Percentiles rank a stretch among this genome's conserved stretches.
These are phyloP conservation scores for Nezara viridula DNA, from an alignment of 2,888 invertebrate genomes.

Conservation along the genomic window DNA sequence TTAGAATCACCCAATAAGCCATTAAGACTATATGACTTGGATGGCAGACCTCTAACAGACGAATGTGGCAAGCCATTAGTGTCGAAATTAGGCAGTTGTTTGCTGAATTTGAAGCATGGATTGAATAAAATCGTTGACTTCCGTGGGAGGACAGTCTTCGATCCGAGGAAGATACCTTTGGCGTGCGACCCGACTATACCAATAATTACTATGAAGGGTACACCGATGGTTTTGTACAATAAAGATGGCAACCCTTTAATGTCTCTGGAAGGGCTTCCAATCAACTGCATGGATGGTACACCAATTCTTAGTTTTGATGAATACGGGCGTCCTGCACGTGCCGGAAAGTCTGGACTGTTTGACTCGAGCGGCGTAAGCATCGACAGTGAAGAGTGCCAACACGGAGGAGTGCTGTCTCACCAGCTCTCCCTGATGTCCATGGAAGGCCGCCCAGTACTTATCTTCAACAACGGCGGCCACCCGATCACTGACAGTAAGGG, in stretches of 20 bases:
- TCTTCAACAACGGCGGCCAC: conserved; percentile 40
- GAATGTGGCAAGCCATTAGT: conserved; percentile 59
- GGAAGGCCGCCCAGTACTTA: conserved; percentile 25
- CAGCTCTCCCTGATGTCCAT: background rate
- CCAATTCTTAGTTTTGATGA: conserved; percentile 57
- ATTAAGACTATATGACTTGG: conserved; percentile 57
- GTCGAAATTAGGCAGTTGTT: conserved; percentile 53
- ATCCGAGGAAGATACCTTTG: conserved; percentile 58
- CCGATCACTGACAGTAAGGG: conserved; percentile 55
- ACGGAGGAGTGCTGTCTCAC: background rate
- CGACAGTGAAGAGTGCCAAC: conserved; percentile 14
- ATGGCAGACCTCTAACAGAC: conserved; percentile 62
- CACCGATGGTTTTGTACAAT: conserved; percentile 49
- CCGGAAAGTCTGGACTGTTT: conserved; percentile 53
- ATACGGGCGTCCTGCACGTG: conserved; percentile 58
- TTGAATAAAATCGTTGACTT: conserved; percentile 58
- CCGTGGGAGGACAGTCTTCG: conserved; percentile 56
- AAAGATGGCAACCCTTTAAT: conserved; percentile 54
- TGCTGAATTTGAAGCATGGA: conserved; percentile 58
- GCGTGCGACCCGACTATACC: conserved; percentile 58
- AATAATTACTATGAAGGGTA: conserved; percentile 51
- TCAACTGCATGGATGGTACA: conserved; percentile 20
- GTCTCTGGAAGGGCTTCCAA: conserved; percentile 32
- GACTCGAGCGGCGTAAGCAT: conserved; percentile 51
- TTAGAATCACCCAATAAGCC: conserved; percentile 42